These are phyloP conservation scores for Morus bassanus DNA, from an alignment of 2,797 vertebrate species.

Conservation along the genomic window DNA sequence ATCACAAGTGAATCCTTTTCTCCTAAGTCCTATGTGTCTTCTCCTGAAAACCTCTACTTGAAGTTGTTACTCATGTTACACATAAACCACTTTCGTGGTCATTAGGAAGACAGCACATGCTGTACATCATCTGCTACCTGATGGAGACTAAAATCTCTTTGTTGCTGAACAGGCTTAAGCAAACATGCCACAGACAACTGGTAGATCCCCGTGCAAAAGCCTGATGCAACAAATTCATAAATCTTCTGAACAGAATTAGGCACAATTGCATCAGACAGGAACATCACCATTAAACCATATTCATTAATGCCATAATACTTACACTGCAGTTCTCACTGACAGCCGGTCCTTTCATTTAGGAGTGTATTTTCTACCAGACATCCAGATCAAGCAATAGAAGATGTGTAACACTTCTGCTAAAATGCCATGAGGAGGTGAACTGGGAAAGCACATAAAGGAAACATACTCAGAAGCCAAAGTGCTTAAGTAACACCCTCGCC, in stretches of 20 bases:
- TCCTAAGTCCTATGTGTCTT: neutral
- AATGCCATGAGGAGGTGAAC: neutral
- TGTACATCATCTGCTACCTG: neutral
- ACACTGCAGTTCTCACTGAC: neutral
- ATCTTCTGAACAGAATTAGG: neutral
- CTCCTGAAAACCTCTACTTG: neutral
- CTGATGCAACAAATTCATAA: neutral
- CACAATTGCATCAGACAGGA: neutral
- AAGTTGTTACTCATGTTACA: neutral
- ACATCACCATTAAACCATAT: neutral
- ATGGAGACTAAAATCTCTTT: neutral
- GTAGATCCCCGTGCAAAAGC: neutral
- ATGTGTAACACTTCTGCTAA: neutral
- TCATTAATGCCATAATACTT: neutral
- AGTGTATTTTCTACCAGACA: neutral
- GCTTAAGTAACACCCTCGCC: neutral
- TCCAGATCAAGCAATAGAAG: neutral
- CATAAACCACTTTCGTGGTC: neutral
- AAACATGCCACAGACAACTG: neutral
- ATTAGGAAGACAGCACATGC: neutral
- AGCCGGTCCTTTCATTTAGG: neutral
- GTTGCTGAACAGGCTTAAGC: neutral
- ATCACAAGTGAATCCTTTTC: neutral
- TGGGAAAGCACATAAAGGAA: neutral
- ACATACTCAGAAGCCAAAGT: neutral